Percentiles rank a stretch among this genome's conserved stretches.
Evolutionary conservation across 2,113 vertebrate species (phyloP).

Genomic region (Pygoscelis antarcticus): DNA sequence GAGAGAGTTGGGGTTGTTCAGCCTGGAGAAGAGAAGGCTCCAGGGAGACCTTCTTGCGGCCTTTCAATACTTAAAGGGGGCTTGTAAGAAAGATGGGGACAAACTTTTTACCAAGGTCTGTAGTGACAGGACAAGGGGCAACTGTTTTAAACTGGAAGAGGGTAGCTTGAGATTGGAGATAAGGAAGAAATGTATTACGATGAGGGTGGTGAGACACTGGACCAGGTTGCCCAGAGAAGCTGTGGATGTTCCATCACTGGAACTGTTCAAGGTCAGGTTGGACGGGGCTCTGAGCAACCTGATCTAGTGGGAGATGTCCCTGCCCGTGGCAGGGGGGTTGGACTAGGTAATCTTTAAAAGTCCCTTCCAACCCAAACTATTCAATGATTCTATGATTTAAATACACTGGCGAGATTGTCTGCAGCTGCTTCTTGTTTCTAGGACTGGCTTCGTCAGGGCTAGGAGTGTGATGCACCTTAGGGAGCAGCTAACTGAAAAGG

Average conservation of each 20-base stretch:
- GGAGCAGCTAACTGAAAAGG: constrained; percentile 81
- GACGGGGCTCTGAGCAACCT: background rate
- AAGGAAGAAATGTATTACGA: fast-evolving
- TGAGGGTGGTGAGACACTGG: fast-evolving
- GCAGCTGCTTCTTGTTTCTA: constrained; percentile 32
- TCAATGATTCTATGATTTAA: background rate
- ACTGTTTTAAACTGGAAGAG: background rate
- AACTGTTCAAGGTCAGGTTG: fast-evolving
- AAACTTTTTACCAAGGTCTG: too few species aligned
- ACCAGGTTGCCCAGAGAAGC: background rate
- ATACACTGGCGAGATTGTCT: background rate
- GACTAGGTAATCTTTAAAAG: background rate
- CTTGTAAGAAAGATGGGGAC: background rate
- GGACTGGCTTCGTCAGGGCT: constrained; percentile 83
- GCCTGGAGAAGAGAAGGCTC: background rate
- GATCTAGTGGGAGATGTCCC: fast-evolving
- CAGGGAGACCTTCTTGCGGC: fast-evolving
- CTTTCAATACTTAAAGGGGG: background rate
- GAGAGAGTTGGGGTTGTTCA: background rate
- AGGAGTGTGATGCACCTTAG: constrained; percentile 85
- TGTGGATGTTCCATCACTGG: background rate
- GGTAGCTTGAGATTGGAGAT: fast-evolving
- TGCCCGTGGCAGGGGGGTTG: fast-evolving
- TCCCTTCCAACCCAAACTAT: background rate
- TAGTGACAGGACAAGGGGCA: background rate